A percentile compares a stretch with the other conserved stretches of the same genome.
Evolutionary conservation across 2,113 vertebrate genomes (phyloP).

Genomic region (Oreochromis tanganicae): DNA sequence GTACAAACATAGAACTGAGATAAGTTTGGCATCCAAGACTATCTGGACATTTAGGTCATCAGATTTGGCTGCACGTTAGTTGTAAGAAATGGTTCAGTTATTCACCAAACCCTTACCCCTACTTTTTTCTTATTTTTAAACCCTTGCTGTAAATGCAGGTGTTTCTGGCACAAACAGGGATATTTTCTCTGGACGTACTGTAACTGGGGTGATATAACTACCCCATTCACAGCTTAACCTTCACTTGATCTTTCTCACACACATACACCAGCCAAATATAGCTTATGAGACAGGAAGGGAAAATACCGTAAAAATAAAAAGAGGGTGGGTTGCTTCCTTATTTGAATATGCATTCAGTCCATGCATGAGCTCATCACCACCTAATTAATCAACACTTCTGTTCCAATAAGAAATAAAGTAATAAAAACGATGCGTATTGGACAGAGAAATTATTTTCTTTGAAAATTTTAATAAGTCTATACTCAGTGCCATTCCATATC

Average conservation of each 20-base stretch:
- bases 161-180: background rate
- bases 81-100: background rate
- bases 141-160: background rate
- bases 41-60: background rate
- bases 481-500: background rate
- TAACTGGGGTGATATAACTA: background rate
- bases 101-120: background rate
- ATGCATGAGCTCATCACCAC: background rate
- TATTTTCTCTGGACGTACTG: background rate
- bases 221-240: background rate
- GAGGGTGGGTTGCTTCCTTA: conserved; percentile 30
- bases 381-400: background rate
- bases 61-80: background rate
- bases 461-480: background rate
- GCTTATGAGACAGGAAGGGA: conserved; percentile 48
- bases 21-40: background rate
- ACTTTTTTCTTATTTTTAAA: background rate
- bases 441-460: background rate
- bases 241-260: background rate
- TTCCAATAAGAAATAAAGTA: background rate
- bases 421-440: background rate
- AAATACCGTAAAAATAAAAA: conserved; percentile 36
- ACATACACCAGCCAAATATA: conserved; percentile 28
- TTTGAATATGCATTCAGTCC: conserved; percentile 10
- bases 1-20: background rate